Conservation (phyloP, 2,797 vertebrate species). For the Falco biarmicus region DNA sequence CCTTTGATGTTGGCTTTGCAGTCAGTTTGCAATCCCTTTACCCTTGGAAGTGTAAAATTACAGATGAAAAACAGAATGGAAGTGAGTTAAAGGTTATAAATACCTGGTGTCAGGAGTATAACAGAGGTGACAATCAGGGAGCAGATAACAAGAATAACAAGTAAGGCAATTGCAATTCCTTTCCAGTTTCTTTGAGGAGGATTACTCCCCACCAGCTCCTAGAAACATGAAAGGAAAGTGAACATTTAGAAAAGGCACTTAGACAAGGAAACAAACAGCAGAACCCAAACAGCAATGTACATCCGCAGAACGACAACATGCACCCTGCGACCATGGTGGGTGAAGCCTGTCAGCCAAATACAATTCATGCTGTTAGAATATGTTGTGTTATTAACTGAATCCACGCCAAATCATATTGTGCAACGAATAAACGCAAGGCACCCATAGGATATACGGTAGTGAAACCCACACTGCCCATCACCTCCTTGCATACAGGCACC, state of each 20-base stretch:
- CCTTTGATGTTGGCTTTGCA: conserved; percentile 10
- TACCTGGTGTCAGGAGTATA: conserved; percentile 96
- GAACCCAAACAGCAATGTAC: not conserved
- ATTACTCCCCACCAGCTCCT: conserved; percentile 97
- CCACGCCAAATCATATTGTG: not conserved
- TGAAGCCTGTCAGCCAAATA: not conserved
- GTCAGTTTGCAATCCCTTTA: not conserved
- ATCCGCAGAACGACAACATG: not conserved
- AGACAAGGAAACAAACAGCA: not conserved
- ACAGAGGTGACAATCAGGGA: conserved; percentile 98
- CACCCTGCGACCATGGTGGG: fast-evolving
- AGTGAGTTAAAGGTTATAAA: conserved; percentile 47
- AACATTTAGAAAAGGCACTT: conserved; percentile 23
- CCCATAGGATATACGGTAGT: not conserved
- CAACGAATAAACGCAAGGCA: not conserved
- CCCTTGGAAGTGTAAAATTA: conserved; percentile 25
- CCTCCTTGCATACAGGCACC: fast-evolving
- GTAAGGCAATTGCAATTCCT: conserved; percentile 95
- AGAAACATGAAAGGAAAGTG: conserved; percentile 48
- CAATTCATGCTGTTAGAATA: not conserved
- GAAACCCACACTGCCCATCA: not conserved
- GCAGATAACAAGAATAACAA: conserved; percentile 97
- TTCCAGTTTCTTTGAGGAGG: conserved; percentile 98
- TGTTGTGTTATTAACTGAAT: not conserved
- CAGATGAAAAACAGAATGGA: not conserved